Conservation (phyloP, 1,140 invertebrate species). For the Propsilocerus akamusi region DNA sequence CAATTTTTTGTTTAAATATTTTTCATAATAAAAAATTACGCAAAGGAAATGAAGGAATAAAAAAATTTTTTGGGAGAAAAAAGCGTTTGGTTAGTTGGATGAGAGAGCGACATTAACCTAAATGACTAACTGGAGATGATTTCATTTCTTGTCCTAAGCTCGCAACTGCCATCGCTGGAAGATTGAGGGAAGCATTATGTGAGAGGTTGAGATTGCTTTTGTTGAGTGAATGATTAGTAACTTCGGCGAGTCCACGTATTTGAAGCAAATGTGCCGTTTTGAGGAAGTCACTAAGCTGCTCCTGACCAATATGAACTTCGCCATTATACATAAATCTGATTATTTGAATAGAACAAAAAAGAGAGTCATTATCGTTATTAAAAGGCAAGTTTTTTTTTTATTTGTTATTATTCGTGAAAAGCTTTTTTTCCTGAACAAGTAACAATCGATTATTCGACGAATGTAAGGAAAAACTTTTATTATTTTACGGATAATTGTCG, state of each 20-base stretch:
- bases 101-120: neutral
- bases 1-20: neutral
- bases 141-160: neutral
- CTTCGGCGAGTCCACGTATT: slow-evolving; percentile 74
- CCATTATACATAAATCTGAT: slow-evolving; percentile 90
- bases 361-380: no score
- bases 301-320: slow-evolving; percentile 80
- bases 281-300: slow-evolving; percentile 71
- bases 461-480: no score
- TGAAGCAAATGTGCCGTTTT: slow-evolving; percentile 81
- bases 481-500: no score
- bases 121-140: neutral
- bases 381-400: no score
- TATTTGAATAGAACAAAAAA: no score
- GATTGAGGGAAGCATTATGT: slow-evolving; percentile 3
- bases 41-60: neutral
- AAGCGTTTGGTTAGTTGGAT: neutral
- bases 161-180: neutral
- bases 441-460: no score
- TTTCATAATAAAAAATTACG: neutral
- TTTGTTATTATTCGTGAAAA: no score
- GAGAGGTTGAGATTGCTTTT: slow-evolving; percentile 3
- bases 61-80: neutral
- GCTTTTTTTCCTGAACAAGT: no score
- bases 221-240: slow-evolving; percentile 27